A percentile compares a stretch with the other conserved stretches of the same genome.
These are phyloP conservation scores for Lordiphosa mommai DNA, from an alignment of 1,140 invertebrate genomes.

Conservation along the genomic window DNA sequence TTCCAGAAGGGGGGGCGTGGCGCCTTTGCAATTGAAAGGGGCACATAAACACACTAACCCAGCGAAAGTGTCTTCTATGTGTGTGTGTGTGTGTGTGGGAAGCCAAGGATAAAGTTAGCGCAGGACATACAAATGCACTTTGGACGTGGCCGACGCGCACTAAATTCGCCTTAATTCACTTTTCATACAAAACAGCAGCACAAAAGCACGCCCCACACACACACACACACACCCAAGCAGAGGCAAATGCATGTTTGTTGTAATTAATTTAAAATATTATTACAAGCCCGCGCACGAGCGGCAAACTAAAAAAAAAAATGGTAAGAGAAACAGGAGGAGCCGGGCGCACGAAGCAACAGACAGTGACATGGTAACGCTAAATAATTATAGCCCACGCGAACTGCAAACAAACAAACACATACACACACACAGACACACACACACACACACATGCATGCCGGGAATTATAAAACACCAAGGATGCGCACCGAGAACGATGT, in stretches of 20 bases:
- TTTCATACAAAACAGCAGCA: conserved; percentile 75
- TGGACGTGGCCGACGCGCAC: conserved; percentile 70
- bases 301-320: conserved; percentile 62
- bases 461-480: conserved; percentile 9
- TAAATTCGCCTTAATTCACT: conserved; percentile 77
- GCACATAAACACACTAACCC: conserved; percentile 73
- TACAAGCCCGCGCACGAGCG: conserved; percentile 71
- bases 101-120: conserved; percentile 75
- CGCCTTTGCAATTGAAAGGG: conserved; percentile 55
- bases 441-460: conserved; percentile 13
- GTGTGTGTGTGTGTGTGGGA: conserved; percentile 23
- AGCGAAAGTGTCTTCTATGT: conserved; percentile 61
- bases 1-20: neutral
- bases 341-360: conserved; percentile 3
- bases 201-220: conserved; percentile 65
- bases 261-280: conserved; percentile 79
- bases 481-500: conserved; percentile 2
- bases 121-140: conserved; percentile 72
- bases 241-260: conserved; percentile 64
- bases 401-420: conserved; percentile 56
- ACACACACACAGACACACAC: conserved; percentile 1
- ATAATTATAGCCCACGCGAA: conserved; percentile 74
- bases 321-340: conserved; percentile 32
- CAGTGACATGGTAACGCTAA: conserved; percentile 70
- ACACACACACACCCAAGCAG: conserved; percentile 26